These are phyloP conservation scores for Phoebastria nigripes DNA, from an alignment of 2,797 vertebrate species.

Conservation along the genomic window DNA sequence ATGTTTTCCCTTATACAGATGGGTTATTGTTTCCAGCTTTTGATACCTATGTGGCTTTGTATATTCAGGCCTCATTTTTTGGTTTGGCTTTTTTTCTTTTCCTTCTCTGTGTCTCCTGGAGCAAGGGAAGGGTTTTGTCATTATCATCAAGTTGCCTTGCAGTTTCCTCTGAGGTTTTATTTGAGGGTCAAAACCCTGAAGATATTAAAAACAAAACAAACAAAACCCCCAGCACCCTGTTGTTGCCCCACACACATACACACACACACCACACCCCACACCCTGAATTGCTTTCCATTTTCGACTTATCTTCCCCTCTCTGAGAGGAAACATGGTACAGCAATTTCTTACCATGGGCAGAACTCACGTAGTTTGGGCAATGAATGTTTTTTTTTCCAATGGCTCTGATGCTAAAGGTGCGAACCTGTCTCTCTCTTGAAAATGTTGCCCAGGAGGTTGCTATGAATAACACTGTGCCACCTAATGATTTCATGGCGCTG, in stretches of 20 bases:
- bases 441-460: neutral
- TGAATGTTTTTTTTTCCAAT: fast-evolving
- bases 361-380: neutral
- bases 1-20: slow-evolving; percentile 50
- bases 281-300: neutral
- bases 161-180: neutral
- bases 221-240: fast-evolving
- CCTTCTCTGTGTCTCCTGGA: neutral
- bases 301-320: neutral
- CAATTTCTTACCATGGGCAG: neutral
- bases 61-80: neutral
- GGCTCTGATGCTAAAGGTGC: neutral
- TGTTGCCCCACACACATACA: neutral
- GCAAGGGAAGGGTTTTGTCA: neutral
- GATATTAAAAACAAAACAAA: neutral
- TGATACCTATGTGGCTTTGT: slow-evolving; percentile 21
- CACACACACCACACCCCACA: neutral
- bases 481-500: neutral
- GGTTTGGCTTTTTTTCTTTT: neutral
- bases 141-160: neutral
- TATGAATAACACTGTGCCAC: neutral
- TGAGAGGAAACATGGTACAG: neutral
- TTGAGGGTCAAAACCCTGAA: neutral
- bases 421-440: neutral
- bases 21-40: slow-evolving; percentile 63